Evolutionary conservation across 1,140 invertebrate species (phyloP).

Genomic region (Ostrea denselamellosa): DNA sequence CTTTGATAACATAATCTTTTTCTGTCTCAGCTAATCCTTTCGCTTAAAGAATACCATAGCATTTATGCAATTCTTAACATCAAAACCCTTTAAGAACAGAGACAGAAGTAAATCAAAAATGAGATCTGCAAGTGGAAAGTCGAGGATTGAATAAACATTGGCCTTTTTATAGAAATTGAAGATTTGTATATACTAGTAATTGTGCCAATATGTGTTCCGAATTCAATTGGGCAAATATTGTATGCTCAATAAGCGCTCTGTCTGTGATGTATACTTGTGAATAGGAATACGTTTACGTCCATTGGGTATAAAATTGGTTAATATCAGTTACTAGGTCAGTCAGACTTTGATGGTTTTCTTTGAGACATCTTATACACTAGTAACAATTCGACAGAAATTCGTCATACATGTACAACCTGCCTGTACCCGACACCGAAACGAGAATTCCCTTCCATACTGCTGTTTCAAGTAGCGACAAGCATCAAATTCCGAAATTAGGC

Average conservation of each 20-base stretch:
- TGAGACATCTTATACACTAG: background rate
- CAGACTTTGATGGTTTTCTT: background rate
- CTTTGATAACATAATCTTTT: background rate
- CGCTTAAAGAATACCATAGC: background rate
- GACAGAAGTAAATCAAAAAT: background rate
- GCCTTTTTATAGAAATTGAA: background rate
- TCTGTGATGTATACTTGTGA: background rate
- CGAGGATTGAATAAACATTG: background rate
- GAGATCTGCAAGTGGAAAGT: background rate
- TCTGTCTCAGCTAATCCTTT: background rate
- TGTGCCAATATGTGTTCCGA: slow-evolving; percentile 11
- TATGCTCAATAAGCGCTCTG: slow-evolving; percentile 10
- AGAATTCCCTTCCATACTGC: background rate
- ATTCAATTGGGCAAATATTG: background rate
- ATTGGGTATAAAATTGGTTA: slow-evolving; percentile 2
- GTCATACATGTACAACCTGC: background rate
- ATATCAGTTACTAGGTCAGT: background rate
- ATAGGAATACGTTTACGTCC: background rate
- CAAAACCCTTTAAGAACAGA: background rate
- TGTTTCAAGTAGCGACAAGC: background rate
- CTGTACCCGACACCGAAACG: background rate
- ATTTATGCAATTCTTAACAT: background rate
- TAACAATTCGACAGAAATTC: background rate
- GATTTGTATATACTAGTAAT: slow-evolving; percentile 19
- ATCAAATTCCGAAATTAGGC: background rate